A percentile compares a stretch with the other conserved stretches of the same genome.
phyloP scores from a whole-genome alignment of 2,888 invertebrate species.

The Strigamia crassipes region DNA sequence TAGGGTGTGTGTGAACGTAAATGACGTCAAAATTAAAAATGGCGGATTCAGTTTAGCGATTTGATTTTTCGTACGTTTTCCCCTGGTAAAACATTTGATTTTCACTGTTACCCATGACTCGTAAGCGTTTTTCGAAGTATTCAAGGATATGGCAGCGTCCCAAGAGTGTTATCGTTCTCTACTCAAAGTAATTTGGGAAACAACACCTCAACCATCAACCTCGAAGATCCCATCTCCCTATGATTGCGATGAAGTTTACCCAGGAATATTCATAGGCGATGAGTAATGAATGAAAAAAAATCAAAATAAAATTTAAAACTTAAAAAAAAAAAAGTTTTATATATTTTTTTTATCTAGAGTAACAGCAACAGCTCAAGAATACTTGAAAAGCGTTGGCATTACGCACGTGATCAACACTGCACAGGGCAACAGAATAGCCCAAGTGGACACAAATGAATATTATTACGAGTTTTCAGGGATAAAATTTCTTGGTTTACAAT shows the following conservation, averaged over 20 bases:
- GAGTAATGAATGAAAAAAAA: background rate
- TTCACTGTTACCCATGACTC: background rate
- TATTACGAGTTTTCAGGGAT: slow-evolving; percentile 75
- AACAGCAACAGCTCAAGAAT: slow-evolving; percentile 55
- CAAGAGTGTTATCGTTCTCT: background rate
- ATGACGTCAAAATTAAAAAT: background rate
- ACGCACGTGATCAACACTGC: slow-evolving; percentile 88
- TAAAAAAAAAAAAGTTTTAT: background rate
- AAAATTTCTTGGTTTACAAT: slow-evolving; percentile 77
- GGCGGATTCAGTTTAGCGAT: background rate
- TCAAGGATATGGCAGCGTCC: background rate
- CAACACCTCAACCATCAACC: slow-evolving; percentile 1
- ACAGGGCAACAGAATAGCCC: slow-evolving; percentile 78
- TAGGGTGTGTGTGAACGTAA: background rate
- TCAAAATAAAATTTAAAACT: background rate
- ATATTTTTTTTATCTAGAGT: background rate
- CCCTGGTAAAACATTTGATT: background rate
- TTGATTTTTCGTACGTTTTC: background rate
- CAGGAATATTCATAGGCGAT: slow-evolving; percentile 39
- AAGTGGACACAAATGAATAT: slow-evolving; percentile 76
- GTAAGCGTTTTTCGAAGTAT: too few species aligned
- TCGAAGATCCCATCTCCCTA: background rate
- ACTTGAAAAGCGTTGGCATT: slow-evolving; percentile 74
- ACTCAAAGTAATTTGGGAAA: slow-evolving; percentile 25
- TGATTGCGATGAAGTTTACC: slow-evolving; percentile 43